Evolutionary conservation across 2,113 vertebrate species (phyloP), one percentile per base, ranked within the genome.

Genomic region (Cyanoderma ruficeps): DNA sequence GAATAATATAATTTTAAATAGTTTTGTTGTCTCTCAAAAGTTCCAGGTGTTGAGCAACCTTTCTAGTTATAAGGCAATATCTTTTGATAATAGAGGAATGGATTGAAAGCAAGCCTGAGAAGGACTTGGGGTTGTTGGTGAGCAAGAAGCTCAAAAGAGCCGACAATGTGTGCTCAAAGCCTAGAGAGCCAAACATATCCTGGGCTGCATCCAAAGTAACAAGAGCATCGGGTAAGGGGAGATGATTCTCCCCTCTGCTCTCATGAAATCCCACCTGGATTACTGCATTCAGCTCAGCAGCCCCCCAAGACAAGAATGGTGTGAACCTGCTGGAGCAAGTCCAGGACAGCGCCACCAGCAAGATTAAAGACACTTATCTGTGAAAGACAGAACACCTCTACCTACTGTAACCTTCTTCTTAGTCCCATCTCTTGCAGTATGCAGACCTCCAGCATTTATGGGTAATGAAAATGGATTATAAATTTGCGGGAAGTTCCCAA

Each of bases 261-360:
- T 41, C 9, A 25, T n/a, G 39, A 60, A 68, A 53, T 14, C 13
- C 30, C 44, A 46, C 9, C 24, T 68, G 70, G 24, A 55, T 41
- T 53, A 4, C 1, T 0, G 0, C 11, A 13, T 27, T 75, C 11
- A 31, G 15, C 23, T 52, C 59, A 57, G 33, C 3, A 1, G 7
- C 3, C 12, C 8, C 23, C 19, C 9, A 59, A 30, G 23, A 74
- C 6, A 59, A 67, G 13, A 52, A 39, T 7, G 20, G 12, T 25
- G 6, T 15, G 53, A 67, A 46, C 20, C 9, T 75, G 28, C 9
- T 10, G 7, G 7, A 24, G 3, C 0, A 1, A 60, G 53, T 41
- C 46, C 69, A 60, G 9, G 49, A 19, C n/a, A 60, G 13, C 7
- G 24, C 7, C 37, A 33, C 0, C 1, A 67, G 52, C 2, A 1